Conservation (phyloP, 2,113 vertebrate genomes). For the Oxyura jamaicensis region DNA sequence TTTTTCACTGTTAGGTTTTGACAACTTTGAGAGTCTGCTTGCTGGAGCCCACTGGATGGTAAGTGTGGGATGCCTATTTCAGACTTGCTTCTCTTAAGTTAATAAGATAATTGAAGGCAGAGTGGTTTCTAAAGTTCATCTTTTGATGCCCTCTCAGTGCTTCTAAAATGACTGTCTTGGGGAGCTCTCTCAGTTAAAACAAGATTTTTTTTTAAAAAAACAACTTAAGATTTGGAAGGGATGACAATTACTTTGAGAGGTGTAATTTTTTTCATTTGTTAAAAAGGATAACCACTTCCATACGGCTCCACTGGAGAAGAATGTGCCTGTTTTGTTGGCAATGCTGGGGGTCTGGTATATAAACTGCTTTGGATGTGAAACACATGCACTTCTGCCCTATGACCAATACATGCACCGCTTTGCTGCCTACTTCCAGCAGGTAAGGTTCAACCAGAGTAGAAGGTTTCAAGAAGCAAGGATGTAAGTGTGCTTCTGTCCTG, state of each 20-base stretch:
- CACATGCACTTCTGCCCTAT: conserved; percentile 93
- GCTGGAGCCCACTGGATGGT: conserved; percentile 98
- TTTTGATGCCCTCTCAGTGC: fast-evolving
- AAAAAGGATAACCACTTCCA: conserved; percentile 92
- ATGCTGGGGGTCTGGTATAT: conserved; percentile 97
- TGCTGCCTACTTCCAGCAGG: conserved; percentile 99
- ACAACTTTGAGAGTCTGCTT: conserved; percentile 92
- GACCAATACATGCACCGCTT: conserved; percentile 99
- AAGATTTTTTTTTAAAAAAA: neutral
- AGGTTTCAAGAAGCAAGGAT: neutral
- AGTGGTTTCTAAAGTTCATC: neutral
- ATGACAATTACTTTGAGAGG: neutral
- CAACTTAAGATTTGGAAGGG: neutral
- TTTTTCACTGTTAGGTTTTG: conserved; percentile 75
- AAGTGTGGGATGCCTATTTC: conserved; percentile 41
- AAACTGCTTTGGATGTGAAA: conserved; percentile 94
- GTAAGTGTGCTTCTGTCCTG: neutral
- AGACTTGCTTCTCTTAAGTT: neutral
- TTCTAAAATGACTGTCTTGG: neutral
- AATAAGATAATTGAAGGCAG: neutral
- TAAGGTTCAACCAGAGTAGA: conserved; percentile 14
- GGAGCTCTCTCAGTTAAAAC: neutral
- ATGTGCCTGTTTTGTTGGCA: conserved; percentile 89
- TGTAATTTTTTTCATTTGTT: neutral
- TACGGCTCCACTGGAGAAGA: conserved; percentile 89